Conservation (phyloP, 2,888 invertebrate species). For the Willowsia nigromaculata region DNA sequence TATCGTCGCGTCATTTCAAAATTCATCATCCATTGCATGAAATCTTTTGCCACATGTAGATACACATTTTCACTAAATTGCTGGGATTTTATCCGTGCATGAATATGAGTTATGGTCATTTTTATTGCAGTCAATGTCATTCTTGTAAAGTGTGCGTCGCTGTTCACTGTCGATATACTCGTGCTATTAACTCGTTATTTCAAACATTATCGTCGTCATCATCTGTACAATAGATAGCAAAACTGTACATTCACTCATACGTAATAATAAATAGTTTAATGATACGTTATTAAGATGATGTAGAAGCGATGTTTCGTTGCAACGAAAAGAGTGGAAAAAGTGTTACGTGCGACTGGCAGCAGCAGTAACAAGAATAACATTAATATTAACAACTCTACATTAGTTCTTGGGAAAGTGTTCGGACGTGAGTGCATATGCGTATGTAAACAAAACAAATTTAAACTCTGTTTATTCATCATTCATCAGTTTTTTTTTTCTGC, state of each 20-base stretch:
- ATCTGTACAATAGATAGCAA: neutral
- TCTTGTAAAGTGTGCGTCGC: neutral
- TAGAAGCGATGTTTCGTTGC: neutral
- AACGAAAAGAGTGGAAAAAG: neutral
- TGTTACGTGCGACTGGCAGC: neutral
- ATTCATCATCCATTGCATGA: neutral
- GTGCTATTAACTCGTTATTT: neutral
- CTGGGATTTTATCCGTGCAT: neutral
- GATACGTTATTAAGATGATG: slow-evolving; percentile 10
- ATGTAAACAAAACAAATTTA: neutral
- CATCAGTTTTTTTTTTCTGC: too few relatives aligned
- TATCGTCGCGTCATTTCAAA: neutral
- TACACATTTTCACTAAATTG: neutral
- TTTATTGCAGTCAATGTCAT: slow-evolving; percentile 30
- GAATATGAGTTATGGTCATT: neutral
- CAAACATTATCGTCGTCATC: neutral
- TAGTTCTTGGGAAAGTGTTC: neutral
- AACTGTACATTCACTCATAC: neutral
- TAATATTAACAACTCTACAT: neutral
- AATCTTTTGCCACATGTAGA: neutral
- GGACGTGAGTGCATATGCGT: neutral
- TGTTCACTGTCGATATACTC: neutral
- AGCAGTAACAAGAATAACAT: neutral
- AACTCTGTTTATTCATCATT: neutral
- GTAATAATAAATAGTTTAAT: slow-evolving; percentile 2